phyloP scores from a whole-genome alignment of 2,888 invertebrate genomes.

The Eristalis tenax region DNA sequence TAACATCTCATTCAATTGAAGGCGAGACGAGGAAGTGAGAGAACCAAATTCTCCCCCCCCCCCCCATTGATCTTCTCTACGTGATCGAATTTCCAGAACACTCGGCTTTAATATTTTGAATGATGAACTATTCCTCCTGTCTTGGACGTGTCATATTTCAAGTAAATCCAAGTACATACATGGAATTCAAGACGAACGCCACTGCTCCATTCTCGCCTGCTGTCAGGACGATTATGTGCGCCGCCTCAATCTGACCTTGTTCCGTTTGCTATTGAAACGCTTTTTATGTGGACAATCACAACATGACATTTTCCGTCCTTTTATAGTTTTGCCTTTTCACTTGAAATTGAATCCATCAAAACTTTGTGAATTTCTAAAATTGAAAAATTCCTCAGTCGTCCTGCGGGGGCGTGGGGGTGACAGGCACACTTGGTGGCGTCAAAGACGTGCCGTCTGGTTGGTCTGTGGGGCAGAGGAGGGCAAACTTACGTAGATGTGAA shows the following conservation, averaged over 20 bases:
- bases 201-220: background rate
- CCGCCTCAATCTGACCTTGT: background rate
- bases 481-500: background rate
- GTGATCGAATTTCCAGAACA: slow-evolving; percentile 33
- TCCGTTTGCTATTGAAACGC: background rate
- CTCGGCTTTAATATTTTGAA: background rate
- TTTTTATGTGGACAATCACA: background rate
- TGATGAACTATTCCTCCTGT: background rate
- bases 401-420: background rate
- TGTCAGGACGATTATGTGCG: background rate
- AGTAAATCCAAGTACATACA: background rate
- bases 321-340: slow-evolving; percentile 16
- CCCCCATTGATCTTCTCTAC: slow-evolving; percentile 13
- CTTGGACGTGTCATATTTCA: background rate
- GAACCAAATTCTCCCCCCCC: background rate
- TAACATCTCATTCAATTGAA: slow-evolving; percentile 29
- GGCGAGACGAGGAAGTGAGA: background rate
- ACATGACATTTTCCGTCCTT: slow-evolving; percentile 4
- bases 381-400: slow-evolving; percentile 6
- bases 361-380: slow-evolving; percentile 9
- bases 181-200: background rate
- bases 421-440: background rate
- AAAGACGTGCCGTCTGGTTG: too few species aligned
- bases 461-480: background rate
- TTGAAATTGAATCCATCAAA: slow-evolving; percentile 18